phyloP scores from a whole-genome alignment of 1,140 invertebrate genomes.

The Thaumetopoea pityocampa region DNA sequence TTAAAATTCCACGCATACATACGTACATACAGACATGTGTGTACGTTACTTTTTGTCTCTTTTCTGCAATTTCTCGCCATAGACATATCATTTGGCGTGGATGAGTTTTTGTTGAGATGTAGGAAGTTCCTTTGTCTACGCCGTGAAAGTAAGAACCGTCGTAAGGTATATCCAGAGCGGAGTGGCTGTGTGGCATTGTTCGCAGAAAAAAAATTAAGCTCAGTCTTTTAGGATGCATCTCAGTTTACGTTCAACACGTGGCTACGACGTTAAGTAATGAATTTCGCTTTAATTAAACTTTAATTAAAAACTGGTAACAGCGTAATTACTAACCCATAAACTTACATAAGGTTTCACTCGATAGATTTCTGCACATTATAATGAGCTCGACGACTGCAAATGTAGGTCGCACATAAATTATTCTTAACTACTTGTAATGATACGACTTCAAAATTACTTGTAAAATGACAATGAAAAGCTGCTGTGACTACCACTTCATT shows the following conservation, averaged over 20 bases:
- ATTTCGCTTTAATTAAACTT: constrained; percentile 40
- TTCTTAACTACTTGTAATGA: too few species aligned
- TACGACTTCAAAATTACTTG: too few species aligned
- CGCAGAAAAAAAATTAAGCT: constrained; percentile 64
- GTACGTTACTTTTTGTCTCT: constrained; percentile 51
- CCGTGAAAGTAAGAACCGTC: constrained; percentile 68
- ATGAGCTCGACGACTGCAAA: too few species aligned
- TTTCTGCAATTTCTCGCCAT: constrained; percentile 72
- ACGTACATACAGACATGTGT: constrained; percentile 38
- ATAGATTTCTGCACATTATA: constrained; percentile 27
- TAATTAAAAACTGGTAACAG: constrained; percentile 43
- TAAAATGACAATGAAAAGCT: too few species aligned
- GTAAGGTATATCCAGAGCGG: constrained; percentile 67
- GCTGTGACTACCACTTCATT: too few species aligned
- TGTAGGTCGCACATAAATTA: too few species aligned
- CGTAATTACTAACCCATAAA: constrained; percentile 31
- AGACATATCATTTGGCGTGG: constrained; percentile 72
- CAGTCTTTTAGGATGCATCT: constrained; percentile 41
- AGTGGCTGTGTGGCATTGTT: constrained; percentile 61
- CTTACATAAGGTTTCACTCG: constrained; percentile 23
- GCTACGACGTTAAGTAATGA: constrained; percentile 55
- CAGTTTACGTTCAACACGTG: constrained; percentile 56
- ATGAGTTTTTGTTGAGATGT: constrained; percentile 71
- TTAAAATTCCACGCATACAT: constrained; percentile 59
- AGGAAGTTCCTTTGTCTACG: constrained; percentile 68